A percentile compares a stretch with the other conserved stretches of the same genome.
phyloP scores from a whole-genome alignment of 2,797 vertebrate species.

The Gouania willdenowi region DNA sequence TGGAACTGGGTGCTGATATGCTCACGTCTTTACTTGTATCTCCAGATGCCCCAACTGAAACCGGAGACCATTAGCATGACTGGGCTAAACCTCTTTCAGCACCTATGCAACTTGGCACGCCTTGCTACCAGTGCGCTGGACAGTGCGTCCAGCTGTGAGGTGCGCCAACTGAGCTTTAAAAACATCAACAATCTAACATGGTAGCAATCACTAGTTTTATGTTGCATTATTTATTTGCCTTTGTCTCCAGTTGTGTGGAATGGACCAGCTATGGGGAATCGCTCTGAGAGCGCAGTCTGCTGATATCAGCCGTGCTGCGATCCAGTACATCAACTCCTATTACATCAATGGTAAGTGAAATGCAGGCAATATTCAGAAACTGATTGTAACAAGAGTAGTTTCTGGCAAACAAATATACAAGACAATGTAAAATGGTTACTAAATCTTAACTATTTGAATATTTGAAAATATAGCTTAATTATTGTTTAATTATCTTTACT shows the following conservation, averaged over 20 bases:
- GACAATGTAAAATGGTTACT: too few relatives aligned
- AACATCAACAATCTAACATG: not conserved
- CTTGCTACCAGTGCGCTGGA: constrained; percentile 95
- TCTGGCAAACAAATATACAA: too few relatives aligned
- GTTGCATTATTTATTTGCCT: too few relatives aligned
- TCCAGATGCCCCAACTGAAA: constrained; percentile 94
- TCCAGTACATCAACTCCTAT: constrained; percentile 99
- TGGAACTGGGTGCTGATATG: too few relatives aligned
- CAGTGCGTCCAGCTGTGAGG: constrained; percentile 94
- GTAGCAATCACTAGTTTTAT: not conserved
- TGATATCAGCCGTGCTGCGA: constrained; percentile 95
- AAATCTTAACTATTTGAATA: too few relatives aligned
- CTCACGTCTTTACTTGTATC: too few relatives aligned
- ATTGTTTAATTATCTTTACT: too few relatives aligned
- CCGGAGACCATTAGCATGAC: constrained; percentile 99
- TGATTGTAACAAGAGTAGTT: too few relatives aligned
- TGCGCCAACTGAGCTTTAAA: constrained; percentile 30
- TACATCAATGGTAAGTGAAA: constrained; percentile 95
- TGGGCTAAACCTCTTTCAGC: constrained; percentile 96
- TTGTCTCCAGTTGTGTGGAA: constrained; percentile 97
- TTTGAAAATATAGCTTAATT: too few relatives aligned
- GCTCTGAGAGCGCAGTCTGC: constrained; percentile 93
- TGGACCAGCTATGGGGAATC: constrained; percentile 99
- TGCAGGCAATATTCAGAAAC: too few relatives aligned
- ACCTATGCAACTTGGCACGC: constrained; percentile 95